Base-by-base conservation (phyloP, 2,797 vertebrate species). In the Pantherophis vulpinus region DNA sequence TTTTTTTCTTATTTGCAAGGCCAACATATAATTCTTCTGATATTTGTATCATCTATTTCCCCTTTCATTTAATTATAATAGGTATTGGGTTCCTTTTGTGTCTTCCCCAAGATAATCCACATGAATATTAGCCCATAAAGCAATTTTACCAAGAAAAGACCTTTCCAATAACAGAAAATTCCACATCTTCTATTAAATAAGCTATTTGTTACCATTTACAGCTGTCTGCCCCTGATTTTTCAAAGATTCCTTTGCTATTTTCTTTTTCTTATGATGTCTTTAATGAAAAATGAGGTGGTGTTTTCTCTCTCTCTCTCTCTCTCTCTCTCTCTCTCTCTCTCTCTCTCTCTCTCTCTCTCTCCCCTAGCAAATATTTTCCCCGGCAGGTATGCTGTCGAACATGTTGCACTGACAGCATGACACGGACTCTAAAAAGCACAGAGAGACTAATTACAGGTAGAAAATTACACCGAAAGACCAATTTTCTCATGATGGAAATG, bases 401-500 rank as follows among this genome's bases (percentile, higher is more conserved):
- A 96, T 88, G 97, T 96, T 97, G 97, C 97, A 95, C 94, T 98
- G 97, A 94, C 97, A 95, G 96, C 97, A 96, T 95, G 97, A 97
- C 97, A 97, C 94, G 16, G 91, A 97, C 96, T 90, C 96, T 97
- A 95, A 97, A 97, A 97, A 96, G 97, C 98, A 97, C 98, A 97
- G 97, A 97, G 98, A 98, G 97, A 98, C 97, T 98, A 98, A 98
- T 98, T 98, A 98, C 95, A 93, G 96, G 92, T 94, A 94, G 96
- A 96, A 97, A 98, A 98, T 96, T 83, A 95, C 96, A 96, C 97
- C 93, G 88, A 96, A 97, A 96, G 96, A 95, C 96, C 97, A 32
- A 90, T 97, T 96, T 97, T 93, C 95, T 92, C 83, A 93, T 97
- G 97, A 97, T 91, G 95, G 90, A 96, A 96, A 95, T 98, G 97